Evolutionary conservation across 2,888 invertebrate genomes (phyloP).

Genomic region (Rhabditoides inermis): DNA sequence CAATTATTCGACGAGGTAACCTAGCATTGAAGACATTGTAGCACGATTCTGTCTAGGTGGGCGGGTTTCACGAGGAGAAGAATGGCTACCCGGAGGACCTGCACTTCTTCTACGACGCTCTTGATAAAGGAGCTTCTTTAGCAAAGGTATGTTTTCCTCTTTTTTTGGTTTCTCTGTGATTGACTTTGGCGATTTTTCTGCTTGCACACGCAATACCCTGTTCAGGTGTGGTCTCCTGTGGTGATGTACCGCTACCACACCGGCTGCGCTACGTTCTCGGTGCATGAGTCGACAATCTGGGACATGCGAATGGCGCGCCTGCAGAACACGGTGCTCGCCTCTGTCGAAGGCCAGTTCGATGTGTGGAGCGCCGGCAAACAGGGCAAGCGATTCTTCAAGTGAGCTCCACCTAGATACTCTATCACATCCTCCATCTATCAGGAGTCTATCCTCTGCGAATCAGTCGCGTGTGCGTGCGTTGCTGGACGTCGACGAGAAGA

Average conservation of each 20-base stretch:
- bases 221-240: slow-evolving; percentile 56
- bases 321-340: slow-evolving; percentile 59
- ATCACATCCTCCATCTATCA: slow-evolving; percentile 7
- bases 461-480: slow-evolving; percentile 58
- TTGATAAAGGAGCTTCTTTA: slow-evolving; percentile 63
- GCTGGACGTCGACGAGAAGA: slow-evolving; percentile 72
- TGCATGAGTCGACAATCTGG: slow-evolving; percentile 63
- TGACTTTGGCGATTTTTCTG: not conserved
- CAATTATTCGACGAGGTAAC: slow-evolving; percentile 61
- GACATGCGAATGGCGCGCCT: slow-evolving; percentile 60
- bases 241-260: slow-evolving; percentile 69
- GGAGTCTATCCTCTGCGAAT: slow-evolving; percentile 47
- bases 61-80: slow-evolving; percentile 61
- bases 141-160: slow-evolving; percentile 11
- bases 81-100: slow-evolving; percentile 72
- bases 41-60: no score
- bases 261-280: slow-evolving; percentile 55
- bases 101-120: slow-evolving; percentile 70
- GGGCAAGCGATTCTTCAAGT: slow-evolving; percentile 67
- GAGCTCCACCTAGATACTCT: not conserved
- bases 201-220: not conserved
- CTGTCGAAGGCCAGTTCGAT: slow-evolving; percentile 63
- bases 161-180: not conserved
- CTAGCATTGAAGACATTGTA: no score
- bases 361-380: slow-evolving; percentile 80